Base-by-base conservation (phyloP, 1,140 invertebrate genomes). In the Lepidurus packardi region DNA sequence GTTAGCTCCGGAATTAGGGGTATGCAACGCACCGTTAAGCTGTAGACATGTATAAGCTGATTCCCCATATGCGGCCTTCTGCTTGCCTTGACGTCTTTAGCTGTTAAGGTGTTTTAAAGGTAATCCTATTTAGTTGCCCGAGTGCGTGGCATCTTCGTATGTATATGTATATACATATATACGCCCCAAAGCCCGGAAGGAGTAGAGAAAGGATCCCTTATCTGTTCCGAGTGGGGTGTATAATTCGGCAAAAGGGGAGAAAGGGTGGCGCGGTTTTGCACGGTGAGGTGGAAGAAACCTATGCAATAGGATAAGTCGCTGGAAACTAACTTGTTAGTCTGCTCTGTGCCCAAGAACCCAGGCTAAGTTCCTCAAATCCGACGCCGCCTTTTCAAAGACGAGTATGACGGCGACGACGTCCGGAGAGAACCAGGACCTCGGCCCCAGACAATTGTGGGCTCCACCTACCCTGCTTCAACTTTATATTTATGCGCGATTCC, bases 301-400 rank as follows among this genome's bases (percentile, higher is more conserved):
- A 65, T 65, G 53, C 53, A 65, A 65, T 65, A 65, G 53, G 53
- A 65, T 65, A 65, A 65, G 53, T 65, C 53, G 53, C n/a, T 65
- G 53, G 53, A 65, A 65, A 65, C 53, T 65, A 65, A 65, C 53
- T 65, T 65, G 53, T 65, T 65, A 65, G 53, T 65, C 53, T 65
- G 53, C 53, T 65, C 53, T 13, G 9, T 21, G 53, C 53, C 53
- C 53, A 65, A 65, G 53, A 65, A 65, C 53, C 9, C 53, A 65
- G 53, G 53, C 53, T 65, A 65, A 65, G 53, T 65, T 65, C 53
- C 53, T 34, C 53, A 65, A 65, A 65, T 65, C 53, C 53, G 53
- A 65, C n/a, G 53, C 53, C 53, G 53, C 53, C 53, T 65, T 47
- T 65, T 65, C 53, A 65, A 65, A 65, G 53, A 65, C 53, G 53